phyloP scores from a whole-genome alignment of 2,113 vertebrate species.

The Atrichornis clamosus region DNA sequence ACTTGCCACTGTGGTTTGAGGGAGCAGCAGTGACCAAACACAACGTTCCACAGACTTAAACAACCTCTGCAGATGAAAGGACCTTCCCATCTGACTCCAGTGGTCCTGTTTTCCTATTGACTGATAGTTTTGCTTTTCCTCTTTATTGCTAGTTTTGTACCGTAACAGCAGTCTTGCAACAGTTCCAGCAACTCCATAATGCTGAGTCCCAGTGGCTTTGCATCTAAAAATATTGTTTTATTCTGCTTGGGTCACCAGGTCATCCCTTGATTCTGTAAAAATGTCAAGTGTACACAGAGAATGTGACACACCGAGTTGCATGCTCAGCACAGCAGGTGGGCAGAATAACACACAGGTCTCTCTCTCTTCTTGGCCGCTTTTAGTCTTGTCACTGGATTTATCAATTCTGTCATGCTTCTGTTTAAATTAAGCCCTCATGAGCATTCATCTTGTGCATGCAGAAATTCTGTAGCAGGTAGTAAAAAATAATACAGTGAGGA shows the following conservation, averaged over 20 bases:
- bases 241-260: neutral
- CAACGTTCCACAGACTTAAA: neutral
- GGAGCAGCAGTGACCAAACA: neutral
- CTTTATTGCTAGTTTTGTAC: neutral
- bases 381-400: neutral
- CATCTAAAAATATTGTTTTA: neutral
- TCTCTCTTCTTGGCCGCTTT: neutral
- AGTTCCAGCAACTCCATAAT: neutral
- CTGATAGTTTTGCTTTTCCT: neutral
- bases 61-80: neutral
- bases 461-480: neutral
- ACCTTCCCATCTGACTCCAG: neutral
- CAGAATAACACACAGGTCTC: neutral
- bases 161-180: neutral
- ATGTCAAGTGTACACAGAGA: neutral
- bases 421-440: neutral
- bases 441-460: neutral
- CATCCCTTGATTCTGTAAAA: neutral
- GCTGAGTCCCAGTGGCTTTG: neutral
- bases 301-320: accelerated
- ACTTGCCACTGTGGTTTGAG: neutral
- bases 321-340: neutral
- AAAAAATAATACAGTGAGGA: neutral
- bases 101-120: neutral
- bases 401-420: neutral